A percentile compares a stretch with the other conserved stretches of the same genome.
These are phyloP conservation scores for Heliangelus exortis DNA, from an alignment of 2,797 vertebrate genomes.

Conservation along the genomic window DNA sequence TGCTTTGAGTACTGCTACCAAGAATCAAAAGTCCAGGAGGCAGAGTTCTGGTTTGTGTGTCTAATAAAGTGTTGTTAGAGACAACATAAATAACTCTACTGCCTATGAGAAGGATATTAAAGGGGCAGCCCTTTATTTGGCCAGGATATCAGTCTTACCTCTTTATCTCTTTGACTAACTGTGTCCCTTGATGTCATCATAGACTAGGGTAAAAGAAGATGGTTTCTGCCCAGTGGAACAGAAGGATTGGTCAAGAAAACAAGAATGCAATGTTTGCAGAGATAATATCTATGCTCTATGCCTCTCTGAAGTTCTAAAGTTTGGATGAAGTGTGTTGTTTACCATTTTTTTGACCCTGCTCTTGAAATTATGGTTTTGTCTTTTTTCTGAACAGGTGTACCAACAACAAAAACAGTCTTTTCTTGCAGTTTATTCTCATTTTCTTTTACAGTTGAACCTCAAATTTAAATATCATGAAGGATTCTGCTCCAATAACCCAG, in stretches of 20 bases:
- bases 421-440: background rate
- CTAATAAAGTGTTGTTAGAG: background rate
- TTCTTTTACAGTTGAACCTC: background rate
- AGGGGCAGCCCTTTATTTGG: background rate
- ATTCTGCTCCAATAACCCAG: background rate
- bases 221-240: background rate
- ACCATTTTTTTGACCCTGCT: background rate
- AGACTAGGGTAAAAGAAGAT: background rate
- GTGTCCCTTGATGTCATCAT: background rate
- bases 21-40: background rate
- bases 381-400: background rate
- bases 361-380: background rate
- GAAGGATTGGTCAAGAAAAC: background rate
- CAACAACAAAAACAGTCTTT: background rate
- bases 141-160: background rate
- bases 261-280: background rate
- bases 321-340: background rate
- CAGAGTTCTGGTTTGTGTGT: background rate
- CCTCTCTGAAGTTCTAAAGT: background rate
- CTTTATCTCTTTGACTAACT: background rate
- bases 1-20: background rate
- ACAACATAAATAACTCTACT: background rate
- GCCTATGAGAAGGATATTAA: background rate
- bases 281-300: background rate
- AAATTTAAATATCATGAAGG: background rate